Evolutionary conservation across 2,888 invertebrate genomes (phyloP).

Genomic region (Patella pellucida): DNA sequence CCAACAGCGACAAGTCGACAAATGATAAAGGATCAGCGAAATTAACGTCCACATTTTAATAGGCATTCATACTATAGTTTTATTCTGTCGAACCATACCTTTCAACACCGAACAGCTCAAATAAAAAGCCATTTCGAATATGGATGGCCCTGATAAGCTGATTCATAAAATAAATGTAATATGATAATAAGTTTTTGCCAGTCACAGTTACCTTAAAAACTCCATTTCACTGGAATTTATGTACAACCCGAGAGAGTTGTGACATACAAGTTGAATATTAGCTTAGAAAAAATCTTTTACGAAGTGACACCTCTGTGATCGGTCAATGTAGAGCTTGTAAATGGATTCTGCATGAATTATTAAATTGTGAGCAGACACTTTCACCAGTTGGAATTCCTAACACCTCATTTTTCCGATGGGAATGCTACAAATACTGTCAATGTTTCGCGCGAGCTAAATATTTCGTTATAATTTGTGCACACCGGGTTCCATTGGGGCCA

Average conservation of each 20-base stretch:
- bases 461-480: constrained; percentile 9
- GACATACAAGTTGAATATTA: neutral
- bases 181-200: no score
- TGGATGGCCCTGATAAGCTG: no score
- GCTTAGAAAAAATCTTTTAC: neutral
- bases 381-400: constrained; percentile 2
- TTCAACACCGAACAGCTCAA: no score
- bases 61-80: no score
- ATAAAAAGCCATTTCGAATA: no score
- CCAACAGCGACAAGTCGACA: no score
- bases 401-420: constrained; percentile 9
- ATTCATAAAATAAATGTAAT: no score
- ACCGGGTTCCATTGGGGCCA: neutral
- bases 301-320: neutral
- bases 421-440: neutral
- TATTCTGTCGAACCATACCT: no score
- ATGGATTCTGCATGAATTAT: constrained; percentile 11
- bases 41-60: no score
- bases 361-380: constrained; percentile 7
- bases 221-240: no score
- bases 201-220: no score
- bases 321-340: constrained; percentile 9
- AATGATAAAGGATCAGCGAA: no score
- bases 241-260: neutral
- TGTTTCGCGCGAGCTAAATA: neutral